These are phyloP conservation scores for Diphyllodes magnificus DNA, from an alignment of 2,113 vertebrate genomes.

Conservation along the genomic window DNA sequence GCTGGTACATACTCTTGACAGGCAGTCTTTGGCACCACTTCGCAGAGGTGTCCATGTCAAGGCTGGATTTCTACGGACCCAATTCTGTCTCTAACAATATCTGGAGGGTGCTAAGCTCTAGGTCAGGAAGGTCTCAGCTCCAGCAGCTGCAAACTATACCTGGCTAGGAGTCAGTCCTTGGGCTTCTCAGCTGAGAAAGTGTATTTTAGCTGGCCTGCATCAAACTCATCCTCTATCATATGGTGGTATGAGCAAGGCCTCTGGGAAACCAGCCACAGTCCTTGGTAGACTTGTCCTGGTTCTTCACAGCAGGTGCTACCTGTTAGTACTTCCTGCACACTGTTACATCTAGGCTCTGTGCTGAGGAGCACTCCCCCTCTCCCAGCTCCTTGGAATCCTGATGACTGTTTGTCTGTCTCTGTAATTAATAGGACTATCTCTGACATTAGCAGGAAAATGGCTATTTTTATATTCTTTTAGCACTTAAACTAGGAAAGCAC, in stretches of 20 bases:
- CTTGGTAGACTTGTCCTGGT: neutral
- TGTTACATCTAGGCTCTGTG: neutral
- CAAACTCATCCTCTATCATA: neutral
- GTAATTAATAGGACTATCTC: neutral
- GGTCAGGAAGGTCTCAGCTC: neutral
- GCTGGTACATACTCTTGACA: neutral
- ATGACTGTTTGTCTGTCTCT: neutral
- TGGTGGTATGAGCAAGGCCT: rapidly evolving
- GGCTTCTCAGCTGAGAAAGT: neutral
- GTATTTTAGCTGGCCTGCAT: neutral
- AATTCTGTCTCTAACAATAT: neutral
- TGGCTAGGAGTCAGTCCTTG: neutral
- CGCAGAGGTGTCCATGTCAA: neutral
- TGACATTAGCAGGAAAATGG: neutral
- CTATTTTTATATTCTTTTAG: neutral
- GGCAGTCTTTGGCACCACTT: neutral
- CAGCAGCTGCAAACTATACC: neutral
- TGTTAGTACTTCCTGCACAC: neutral
- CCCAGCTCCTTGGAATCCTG: neutral
- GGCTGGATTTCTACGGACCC: neutral
- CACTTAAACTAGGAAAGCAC: neutral
- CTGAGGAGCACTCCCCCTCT: neutral
- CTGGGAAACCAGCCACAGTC: neutral
- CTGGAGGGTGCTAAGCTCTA: neutral
- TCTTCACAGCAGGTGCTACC: neutral